phyloP scores from a whole-genome alignment of 2,888 invertebrate species.

The Dilophus febrilis region DNA sequence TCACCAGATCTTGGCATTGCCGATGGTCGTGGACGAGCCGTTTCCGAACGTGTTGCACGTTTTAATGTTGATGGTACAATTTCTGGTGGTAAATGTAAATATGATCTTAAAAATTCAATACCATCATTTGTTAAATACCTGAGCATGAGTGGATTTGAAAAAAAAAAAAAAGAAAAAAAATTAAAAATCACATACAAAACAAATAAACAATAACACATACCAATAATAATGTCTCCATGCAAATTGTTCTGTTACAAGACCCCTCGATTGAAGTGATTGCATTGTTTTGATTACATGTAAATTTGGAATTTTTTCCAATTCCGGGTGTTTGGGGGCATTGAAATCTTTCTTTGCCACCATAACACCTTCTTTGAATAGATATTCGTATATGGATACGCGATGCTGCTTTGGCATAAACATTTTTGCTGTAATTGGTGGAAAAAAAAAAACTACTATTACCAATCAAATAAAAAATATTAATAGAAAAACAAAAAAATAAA shows the following conservation, averaged over 20 bases:
- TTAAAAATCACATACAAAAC: slow-evolving; percentile 1
- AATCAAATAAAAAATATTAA: too few relatives aligned
- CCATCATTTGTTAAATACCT: slow-evolving; percentile 95
- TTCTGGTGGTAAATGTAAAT: slow-evolving; percentile 92
- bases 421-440: too few relatives aligned
- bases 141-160: slow-evolving; percentile 8
- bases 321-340: slow-evolving; percentile 94
- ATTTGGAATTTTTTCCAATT: slow-evolving; percentile 87
- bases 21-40: slow-evolving; percentile 60
- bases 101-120: slow-evolving; percentile 88
- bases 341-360: slow-evolving; percentile 99
- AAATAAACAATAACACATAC: slow-evolving; percentile 33
- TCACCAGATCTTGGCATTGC: slow-evolving; percentile 51
- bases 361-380: slow-evolving; percentile 97
- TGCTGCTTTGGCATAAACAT: slow-evolving; percentile 99
- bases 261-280: slow-evolving; percentile 91
- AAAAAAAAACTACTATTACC: too few relatives aligned
- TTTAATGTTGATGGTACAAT: slow-evolving; percentile 97
- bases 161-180: background rate
- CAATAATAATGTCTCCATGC: slow-evolving; percentile 99
- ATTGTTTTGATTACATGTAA: slow-evolving; percentile 97
- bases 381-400: slow-evolving; percentile 90
- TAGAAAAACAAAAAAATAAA: too few relatives aligned
- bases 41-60: slow-evolving; percentile 72
- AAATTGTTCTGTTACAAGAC: slow-evolving; percentile 98